These are phyloP conservation scores for Subacronicta megacephala DNA, from an alignment of 2,888 invertebrate species.

Conservation along the genomic window DNA sequence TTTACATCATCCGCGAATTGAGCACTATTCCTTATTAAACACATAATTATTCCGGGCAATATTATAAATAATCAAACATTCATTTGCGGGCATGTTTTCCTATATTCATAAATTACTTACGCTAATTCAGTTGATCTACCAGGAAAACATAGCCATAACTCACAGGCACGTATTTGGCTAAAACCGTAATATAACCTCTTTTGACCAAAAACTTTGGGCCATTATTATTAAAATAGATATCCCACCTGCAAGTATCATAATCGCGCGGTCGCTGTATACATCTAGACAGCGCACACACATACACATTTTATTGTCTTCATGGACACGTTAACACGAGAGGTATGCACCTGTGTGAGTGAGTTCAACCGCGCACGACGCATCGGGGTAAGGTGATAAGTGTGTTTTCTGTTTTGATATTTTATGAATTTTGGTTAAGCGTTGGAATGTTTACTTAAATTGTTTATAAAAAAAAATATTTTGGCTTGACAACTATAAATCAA, in stretches of 20 bases:
- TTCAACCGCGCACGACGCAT: conserved; percentile 70
- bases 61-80: not conserved
- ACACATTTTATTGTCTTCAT: conserved; percentile 72
- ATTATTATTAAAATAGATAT: conserved; percentile 44
- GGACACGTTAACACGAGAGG: conserved; percentile 50
- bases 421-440: conserved; percentile 14
- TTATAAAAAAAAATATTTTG: too few relatives aligned
- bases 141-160: conserved; percentile 3
- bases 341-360: conserved; percentile 69
- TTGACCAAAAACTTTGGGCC: conserved; percentile 22
- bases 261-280: conserved; percentile 58
- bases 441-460: not conserved
- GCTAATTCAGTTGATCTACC: not conserved
- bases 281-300: conserved; percentile 67
- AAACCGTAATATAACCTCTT: conserved; percentile 12
- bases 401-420: conserved; percentile 53
- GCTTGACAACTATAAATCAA: too few relatives aligned
- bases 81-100: conserved; percentile 2
- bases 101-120: conserved; percentile 3
- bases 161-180: not conserved
- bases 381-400: conserved; percentile 67
- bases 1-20: too few relatives aligned
- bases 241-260: conserved; percentile 62
- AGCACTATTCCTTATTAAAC: too few relatives aligned
- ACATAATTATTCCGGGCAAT: conserved; percentile 5